Conservation (phyloP, 1,140 invertebrate genomes). For the Procambarus virginalis region DNA sequence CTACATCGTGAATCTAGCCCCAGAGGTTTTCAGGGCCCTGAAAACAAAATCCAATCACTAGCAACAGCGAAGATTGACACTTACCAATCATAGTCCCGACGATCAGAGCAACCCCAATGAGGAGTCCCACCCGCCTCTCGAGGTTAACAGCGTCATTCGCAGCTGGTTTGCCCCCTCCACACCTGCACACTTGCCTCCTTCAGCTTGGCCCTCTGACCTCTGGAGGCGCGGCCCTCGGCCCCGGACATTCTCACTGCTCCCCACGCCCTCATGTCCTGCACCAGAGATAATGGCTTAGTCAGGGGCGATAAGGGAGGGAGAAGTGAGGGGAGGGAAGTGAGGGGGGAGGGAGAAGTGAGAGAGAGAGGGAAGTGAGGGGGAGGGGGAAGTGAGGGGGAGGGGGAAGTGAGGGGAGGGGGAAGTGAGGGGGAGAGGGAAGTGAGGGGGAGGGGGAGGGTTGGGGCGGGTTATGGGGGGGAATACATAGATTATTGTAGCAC, state of each 20-base stretch:
- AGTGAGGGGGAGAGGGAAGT: neutral
- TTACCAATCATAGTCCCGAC: slow-evolving; percentile 89
- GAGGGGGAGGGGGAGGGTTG: neutral
- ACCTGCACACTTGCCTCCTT: slow-evolving; percentile 59
- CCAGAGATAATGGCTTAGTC: too few relatives aligned
- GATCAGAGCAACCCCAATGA: slow-evolving; percentile 87
- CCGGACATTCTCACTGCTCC: slow-evolving; percentile 26
- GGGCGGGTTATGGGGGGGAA: neutral
- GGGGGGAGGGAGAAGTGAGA: neutral
- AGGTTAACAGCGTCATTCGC: slow-evolving; percentile 66
- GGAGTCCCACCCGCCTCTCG: slow-evolving; percentile 83
- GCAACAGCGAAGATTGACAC: neutral
- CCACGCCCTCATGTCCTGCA: slow-evolving; percentile 66
- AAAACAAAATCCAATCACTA: neutral
- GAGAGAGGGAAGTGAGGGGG: neutral
- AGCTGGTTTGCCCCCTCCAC: slow-evolving; percentile 65
- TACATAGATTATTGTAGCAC: neutral
- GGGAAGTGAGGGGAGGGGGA: neutral
- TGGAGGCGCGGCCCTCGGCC: slow-evolving; percentile 53
- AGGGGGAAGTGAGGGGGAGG: neutral
- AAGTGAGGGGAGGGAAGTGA: too few relatives aligned
- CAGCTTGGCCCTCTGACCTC: slow-evolving; percentile 69
- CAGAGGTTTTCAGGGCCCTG: too few relatives aligned
- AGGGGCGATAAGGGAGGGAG: neutral
- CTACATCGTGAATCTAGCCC: neutral